Evolutionary conservation across 2,888 invertebrate species (phyloP).

Genomic region (Cantharis flavilabris): DNA sequence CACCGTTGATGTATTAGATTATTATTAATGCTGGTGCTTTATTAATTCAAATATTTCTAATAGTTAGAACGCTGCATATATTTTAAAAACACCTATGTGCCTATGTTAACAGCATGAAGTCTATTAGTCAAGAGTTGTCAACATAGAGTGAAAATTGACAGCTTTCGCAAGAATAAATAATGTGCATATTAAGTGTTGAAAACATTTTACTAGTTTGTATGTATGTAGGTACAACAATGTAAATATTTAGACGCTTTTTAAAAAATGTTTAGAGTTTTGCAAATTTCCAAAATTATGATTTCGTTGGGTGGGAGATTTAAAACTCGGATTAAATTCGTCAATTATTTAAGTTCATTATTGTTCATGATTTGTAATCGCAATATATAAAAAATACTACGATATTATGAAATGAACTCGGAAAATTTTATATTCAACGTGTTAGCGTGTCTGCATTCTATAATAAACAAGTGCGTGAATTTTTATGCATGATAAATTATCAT

Average conservation of each 20-base stretch:
- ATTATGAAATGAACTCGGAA: neutral
- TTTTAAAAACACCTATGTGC: constrained; percentile 33
- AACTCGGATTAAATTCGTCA: too few species aligned
- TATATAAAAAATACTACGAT: neutral
- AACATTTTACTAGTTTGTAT: neutral
- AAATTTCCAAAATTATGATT: neutral
- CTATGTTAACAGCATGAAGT: constrained; percentile 33
- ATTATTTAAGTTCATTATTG: neutral
- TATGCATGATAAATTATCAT: constrained; percentile 4
- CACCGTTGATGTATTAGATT: constrained; percentile 9
- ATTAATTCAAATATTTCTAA: constrained; percentile 1
- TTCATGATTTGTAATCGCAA: neutral
- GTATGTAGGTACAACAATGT: neutral
- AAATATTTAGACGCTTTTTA: neutral
- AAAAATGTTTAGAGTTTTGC: neutral
- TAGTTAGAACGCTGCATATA: neutral
- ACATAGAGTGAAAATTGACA: constrained; percentile 30
- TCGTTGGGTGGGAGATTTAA: too few species aligned
- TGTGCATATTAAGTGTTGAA: neutral
- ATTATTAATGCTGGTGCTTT: constrained; percentile 6
- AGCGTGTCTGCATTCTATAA: constrained; percentile 4
- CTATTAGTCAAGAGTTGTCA: constrained; percentile 39
- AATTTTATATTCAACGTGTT: neutral
- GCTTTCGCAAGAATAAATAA: constrained; percentile 4
- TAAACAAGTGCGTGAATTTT: constrained; percentile 11